These are phyloP conservation scores for Nansenia antarctica DNA, from an alignment of 2,113 vertebrate genomes.

Conservation along the genomic window DNA sequence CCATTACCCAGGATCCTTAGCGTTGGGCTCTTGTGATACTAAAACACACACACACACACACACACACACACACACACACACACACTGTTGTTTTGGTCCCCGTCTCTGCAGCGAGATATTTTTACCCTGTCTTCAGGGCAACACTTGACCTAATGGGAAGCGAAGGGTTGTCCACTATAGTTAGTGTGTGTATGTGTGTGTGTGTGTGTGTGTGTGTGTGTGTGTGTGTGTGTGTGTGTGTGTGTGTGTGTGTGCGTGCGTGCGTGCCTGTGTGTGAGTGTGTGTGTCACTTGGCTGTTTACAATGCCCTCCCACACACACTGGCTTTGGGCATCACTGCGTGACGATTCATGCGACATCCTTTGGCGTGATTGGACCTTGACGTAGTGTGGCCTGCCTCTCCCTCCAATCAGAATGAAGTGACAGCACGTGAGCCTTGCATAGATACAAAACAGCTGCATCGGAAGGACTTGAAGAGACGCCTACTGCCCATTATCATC, in stretches of 20 bases:
- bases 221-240: slow-evolving; percentile 31
- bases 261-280: no score
- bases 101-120: slow-evolving; percentile 56
- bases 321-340: slow-evolving; percentile 29
- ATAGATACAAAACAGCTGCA: slow-evolving; percentile 15
- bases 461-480: slow-evolving; percentile 34
- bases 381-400: not conserved
- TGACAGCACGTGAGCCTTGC: slow-evolving; percentile 11
- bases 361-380: slow-evolving; percentile 47
- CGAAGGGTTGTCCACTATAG: slow-evolving; percentile 69
- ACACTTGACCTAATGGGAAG: slow-evolving; percentile 66
- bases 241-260: slow-evolving; percentile 29
- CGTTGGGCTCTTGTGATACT: not conserved
- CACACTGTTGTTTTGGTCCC: slow-evolving; percentile 35
- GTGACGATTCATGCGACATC: slow-evolving; percentile 16
- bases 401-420: slow-evolving; percentile 33
- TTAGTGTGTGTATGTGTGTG: slow-evolving; percentile 48
- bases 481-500: not conserved
- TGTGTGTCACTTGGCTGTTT: slow-evolving; percentile 56
- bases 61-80: not conserved
- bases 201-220: slow-evolving; percentile 26
- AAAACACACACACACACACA: not conserved
- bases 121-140: slow-evolving; percentile 63
- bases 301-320: slow-evolving; percentile 50
- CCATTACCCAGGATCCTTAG: not conserved